Conservation (phyloP, 2,888 invertebrate genomes). For the Buathra laborator region DNA sequence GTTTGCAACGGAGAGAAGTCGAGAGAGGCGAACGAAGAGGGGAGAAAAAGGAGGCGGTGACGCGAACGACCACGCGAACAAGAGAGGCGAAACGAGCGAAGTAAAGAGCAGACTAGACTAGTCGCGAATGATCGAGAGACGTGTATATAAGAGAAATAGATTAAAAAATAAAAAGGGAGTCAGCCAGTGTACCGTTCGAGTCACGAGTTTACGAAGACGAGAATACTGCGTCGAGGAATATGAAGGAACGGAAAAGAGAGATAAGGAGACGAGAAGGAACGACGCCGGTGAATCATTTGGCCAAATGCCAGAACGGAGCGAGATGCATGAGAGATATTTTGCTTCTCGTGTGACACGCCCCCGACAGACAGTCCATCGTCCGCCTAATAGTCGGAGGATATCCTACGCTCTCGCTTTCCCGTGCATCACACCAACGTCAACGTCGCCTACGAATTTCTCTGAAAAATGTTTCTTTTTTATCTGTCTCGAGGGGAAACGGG, state of each 20-base stretch:
- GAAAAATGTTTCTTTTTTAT: not conserved
- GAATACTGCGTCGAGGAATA: slow-evolving; percentile 37
- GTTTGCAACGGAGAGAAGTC: slow-evolving; percentile 29
- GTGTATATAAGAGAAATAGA: slow-evolving; percentile 46
- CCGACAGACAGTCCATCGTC: slow-evolving; percentile 55
- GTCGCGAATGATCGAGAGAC: slow-evolving; percentile 43
- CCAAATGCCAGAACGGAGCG: slow-evolving; percentile 49
- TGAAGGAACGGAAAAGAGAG: slow-evolving; percentile 15
- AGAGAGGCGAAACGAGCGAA: slow-evolving; percentile 50
- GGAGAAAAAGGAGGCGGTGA: slow-evolving; percentile 53
- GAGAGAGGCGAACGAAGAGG: slow-evolving; percentile 60
- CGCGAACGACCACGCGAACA: slow-evolving; percentile 60
- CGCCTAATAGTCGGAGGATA: slow-evolving; percentile 52
- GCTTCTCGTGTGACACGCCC: slow-evolving; percentile 58
- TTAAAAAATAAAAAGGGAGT: slow-evolving; percentile 37
- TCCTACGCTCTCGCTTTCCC: not conserved
- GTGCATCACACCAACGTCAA: not conserved
- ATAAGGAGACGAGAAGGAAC: slow-evolving; percentile 27
- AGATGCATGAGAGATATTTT: slow-evolving; percentile 64
- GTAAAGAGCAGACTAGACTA: slow-evolving; percentile 25
- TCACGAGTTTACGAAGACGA: slow-evolving; percentile 37
- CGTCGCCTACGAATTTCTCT: not conserved
- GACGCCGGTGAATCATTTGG: slow-evolving; percentile 67
- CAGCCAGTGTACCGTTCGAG: not conserved
- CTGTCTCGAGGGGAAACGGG: not conserved